Base-by-base conservation (phyloP, 1,140 invertebrate species). In the Lordiphosa clarofinis region DNA sequence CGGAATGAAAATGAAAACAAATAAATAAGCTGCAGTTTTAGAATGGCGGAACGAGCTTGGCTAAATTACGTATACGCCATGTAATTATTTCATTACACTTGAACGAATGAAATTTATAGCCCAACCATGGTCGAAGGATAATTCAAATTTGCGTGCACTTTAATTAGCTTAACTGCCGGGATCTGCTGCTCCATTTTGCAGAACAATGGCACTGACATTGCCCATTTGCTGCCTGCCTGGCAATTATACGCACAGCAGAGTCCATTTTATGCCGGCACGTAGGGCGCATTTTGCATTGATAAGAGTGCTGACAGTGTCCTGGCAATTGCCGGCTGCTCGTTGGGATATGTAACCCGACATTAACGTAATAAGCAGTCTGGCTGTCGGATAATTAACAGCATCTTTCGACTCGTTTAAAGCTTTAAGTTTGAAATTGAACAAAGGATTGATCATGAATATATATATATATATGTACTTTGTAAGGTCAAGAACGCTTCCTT, bases 111-210 rank as follows among this genome's bases (percentile, higher is more conserved):
- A 19, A 19, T 19, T 19, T 19, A 19, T 19, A 15, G 15, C 15
- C 15, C 15, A 15, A 15, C 15, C 15, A 15, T 15, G 3, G 21
- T 24, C 21, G 38, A 42, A 31, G 57, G 71, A 75, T 81, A 82
- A 81, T 52, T 81, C 78, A 76, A 69, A 82, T 84, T 84, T 73
- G 76, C 43, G 54, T 84, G 63, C 78, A 84, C 78, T 76, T 84
- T 73, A 82, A 84, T 82, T 84, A 84, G 68, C 73, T 82, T 57
- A 67, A 58, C 58, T 66, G 55, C 36, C 53, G 12, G 33, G 0
- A 48, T 15, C 28, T 33, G 44, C 19, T 10, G 40, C 43, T 46
- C 11, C 12, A 13, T 12, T 15, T 44, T 21, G 13, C 38, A 54
- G 43, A 11, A 56, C 61, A 55, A 39, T 37, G 42, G 19, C 38